Percentiles rank a stretch among this genome's conserved stretches.
Conservation (phyloP, 2,113 vertebrate genomes). For the Gorilla gorilla region DNA sequence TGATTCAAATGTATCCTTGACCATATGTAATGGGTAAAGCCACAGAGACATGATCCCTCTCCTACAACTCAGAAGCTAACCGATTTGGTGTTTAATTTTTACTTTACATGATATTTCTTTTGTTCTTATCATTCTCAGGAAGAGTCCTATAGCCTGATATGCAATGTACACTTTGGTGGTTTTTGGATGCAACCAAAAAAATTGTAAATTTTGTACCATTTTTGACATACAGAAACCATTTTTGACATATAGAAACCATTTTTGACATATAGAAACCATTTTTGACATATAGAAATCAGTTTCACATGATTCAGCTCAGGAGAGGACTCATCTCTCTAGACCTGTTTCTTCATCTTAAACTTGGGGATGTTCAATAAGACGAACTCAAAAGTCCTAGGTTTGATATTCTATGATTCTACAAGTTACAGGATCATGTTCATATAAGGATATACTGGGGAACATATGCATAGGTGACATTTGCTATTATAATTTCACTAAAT, state of each 20-base stretch:
- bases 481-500: not conserved
- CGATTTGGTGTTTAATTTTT: constrained; percentile 33
- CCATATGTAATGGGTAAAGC: not conserved
- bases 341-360: constrained; percentile 31
- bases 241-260: too few relatives aligned
- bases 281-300: not conserved
- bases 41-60: not conserved
- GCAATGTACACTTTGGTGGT: not conserved
- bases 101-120: constrained; percentile 26
- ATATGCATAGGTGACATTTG: not conserved
- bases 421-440: not conserved
- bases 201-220: not conserved
- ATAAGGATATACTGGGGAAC: not conserved
- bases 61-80: not conserved
- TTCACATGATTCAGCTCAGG: not conserved
- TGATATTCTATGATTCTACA: constrained; percentile 5
- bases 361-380: not conserved
- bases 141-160: not conserved
- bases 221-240: constrained; percentile 4
- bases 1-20: not conserved
- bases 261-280: not conserved
- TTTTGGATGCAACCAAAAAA: not conserved
- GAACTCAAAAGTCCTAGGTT: not conserved
- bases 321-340: not conserved
- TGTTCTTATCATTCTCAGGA: not conserved